Base-by-base conservation (phyloP, 2,113 vertebrate genomes). In the Meles meles region DNA sequence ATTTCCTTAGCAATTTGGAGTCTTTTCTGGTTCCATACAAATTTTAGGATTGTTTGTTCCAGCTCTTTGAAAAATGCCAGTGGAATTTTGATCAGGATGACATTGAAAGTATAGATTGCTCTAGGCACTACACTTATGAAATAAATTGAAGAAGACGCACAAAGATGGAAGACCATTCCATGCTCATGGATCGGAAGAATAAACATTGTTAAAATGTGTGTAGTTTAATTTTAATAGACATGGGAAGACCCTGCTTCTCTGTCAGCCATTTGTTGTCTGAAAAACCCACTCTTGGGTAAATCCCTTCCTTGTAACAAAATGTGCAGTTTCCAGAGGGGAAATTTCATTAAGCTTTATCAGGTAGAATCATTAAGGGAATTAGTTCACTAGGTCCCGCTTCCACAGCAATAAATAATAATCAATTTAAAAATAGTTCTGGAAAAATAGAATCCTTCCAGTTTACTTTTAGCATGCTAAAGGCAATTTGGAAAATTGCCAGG, bases 341-440 rank as follows among this genome's bases (percentile, higher is more conserved):
- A 85, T 63, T 14, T 80, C 63, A 85, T 59, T 77, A 84, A 93
- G 27, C 20, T 96, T 90, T 90, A 88, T 74, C 39, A 49, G 39
- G 72, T 42, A 67, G 76, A 57, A 85, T 96, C 39, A 31, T 90
- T 84, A 61, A 44, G 17, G 49, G 80, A 90, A 96, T 95, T 89
- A 95, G 80, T 93, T 87, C 42, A n/a, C 39, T 61, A 42, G 31
- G 84, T 65, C 25, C 13, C 55, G 61, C 76, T 81, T 37, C 52
- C 61, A 37, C 21, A 34, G 27, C 49, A 96, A 49, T 42, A 74
- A 90, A 63, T 67, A 57, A 52, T 21, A 69, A 57, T 23, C 20
- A 71, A 59, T 63, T 94, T 77, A 82, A 83, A 95, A 92, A 72
- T 42, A 82, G 86, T 93, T 95, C 21, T 86, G 49, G 92, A 72